Evolutionary conservation across 2,797 vertebrate species (phyloP).

Genomic region (Sebastes iracundus): DNA sequence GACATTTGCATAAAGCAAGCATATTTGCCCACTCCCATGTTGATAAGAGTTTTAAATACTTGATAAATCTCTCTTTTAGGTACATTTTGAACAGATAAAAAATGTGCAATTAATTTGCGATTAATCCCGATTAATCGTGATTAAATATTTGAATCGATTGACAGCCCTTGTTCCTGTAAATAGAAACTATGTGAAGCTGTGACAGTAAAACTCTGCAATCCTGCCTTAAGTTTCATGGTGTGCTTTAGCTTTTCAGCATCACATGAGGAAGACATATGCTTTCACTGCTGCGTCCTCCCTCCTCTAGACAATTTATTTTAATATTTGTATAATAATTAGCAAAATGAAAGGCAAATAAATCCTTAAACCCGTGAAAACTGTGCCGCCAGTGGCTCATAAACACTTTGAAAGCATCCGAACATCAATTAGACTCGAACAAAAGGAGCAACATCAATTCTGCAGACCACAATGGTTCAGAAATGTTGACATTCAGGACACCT

Average conservation of each 20-base stretch:
- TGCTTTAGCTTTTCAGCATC: not conserved
- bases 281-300: not conserved
- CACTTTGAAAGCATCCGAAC: conserved; percentile 17
- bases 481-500: conserved; percentile 7
- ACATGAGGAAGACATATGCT: conserved; percentile 15
- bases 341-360: conserved; percentile 29
- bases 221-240: conserved; percentile 8
- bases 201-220: not conserved
- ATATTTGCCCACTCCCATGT: too few species aligned
- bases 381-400: not conserved
- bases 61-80: too few species aligned
- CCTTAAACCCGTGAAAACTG: not conserved
- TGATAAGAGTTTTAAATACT: too few species aligned
- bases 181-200: conserved; percentile 3
- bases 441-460: not conserved
- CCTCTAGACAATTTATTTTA: conserved; percentile 12
- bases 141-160: too few species aligned
- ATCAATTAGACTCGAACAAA: conserved; percentile 3
- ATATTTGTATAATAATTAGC: conserved; percentile 22
- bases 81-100: too few species aligned
- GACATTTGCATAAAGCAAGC: too few species aligned
- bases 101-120: too few species aligned
- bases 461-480: not conserved
- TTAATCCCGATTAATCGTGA: too few species aligned
- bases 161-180: not conserved